Evolutionary conservation across 2,797 vertebrate genomes (phyloP).

Genomic region (Ceyx erithaca): DNA sequence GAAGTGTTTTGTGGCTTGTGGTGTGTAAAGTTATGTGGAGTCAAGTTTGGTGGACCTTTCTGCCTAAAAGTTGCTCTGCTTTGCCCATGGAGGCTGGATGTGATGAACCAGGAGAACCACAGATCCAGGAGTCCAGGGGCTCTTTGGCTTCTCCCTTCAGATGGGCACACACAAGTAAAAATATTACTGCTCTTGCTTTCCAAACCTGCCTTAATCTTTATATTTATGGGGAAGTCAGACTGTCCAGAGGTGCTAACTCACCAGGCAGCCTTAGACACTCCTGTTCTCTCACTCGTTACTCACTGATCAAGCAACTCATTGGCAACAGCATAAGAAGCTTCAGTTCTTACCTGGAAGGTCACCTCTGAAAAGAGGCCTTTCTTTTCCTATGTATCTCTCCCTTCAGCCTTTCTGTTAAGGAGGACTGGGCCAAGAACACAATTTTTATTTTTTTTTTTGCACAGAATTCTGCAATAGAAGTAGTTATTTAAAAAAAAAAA

Average conservation of each 20-base stretch:
- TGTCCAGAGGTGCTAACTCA: constrained; percentile 50
- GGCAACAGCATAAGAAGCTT: constrained; percentile 45
- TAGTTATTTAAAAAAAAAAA: neutral
- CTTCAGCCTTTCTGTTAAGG: neutral
- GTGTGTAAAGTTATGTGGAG: constrained; percentile 38
- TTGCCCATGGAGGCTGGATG: neutral
- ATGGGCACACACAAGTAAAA: neutral
- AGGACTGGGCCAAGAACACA: constrained; percentile 3
- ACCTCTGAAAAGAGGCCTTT: constrained; percentile 59
- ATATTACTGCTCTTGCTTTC: constrained; percentile 14
- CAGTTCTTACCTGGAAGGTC: constrained; percentile 60
- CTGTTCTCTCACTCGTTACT: constrained; percentile 28
- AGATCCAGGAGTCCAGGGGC: neutral
- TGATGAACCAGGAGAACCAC: constrained; percentile 21
- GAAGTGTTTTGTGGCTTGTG: constrained; percentile 72
- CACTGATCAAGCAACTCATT: constrained; percentile 27
- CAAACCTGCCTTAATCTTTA: constrained; percentile 21
- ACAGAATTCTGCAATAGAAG: neutral
- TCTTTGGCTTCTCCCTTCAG: neutral
- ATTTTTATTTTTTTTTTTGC: neutral
- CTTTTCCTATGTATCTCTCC: neutral
- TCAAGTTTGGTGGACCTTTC: constrained; percentile 48
- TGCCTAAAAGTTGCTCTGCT: constrained; percentile 30
- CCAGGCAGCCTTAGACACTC: constrained; percentile 23
- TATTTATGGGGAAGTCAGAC: constrained; percentile 30